phyloP scores from a whole-genome alignment of 2,113 vertebrate genomes.

The Onychorhynchus coronatus region DNA sequence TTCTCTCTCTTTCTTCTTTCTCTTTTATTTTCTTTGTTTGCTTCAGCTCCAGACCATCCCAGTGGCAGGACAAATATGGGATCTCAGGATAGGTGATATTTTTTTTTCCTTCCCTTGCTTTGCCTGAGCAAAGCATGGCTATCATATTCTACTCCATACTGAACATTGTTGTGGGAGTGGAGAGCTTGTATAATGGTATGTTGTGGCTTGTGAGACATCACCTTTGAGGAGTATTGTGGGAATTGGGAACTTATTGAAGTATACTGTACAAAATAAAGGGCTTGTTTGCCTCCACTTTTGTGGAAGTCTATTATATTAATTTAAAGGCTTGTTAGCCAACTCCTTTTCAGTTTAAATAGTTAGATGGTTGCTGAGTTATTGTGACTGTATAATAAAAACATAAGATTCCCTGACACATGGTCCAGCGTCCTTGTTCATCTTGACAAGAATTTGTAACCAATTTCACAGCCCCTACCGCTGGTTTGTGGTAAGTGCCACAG shows the following conservation, averaged over 20 bases:
- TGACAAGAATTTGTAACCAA: background rate
- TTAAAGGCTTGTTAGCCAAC: background rate
- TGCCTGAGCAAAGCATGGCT: background rate
- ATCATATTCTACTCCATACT: background rate
- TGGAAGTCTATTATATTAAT: background rate
- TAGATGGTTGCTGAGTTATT: background rate
- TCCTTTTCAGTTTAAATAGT: background rate
- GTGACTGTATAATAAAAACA: background rate
- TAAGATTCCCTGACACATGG: background rate
- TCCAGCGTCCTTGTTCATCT: background rate
- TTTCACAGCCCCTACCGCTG: background rate
- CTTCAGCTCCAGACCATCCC: background rate
- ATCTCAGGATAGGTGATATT: background rate
- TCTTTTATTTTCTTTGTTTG: background rate
- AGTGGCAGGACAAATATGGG: background rate
- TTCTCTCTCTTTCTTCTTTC: background rate
- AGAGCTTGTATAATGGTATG: background rate
- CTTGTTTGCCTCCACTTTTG: background rate
- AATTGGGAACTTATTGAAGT: background rate
- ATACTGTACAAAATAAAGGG: background rate
- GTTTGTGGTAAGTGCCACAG: background rate
- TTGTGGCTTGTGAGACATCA: background rate
- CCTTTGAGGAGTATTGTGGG: background rate
- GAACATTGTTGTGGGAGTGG: background rate
- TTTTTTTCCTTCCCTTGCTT: background rate